phyloP scores from a whole-genome alignment of 1,140 invertebrate genomes.

The Bombus haemorrhoidalis region DNA sequence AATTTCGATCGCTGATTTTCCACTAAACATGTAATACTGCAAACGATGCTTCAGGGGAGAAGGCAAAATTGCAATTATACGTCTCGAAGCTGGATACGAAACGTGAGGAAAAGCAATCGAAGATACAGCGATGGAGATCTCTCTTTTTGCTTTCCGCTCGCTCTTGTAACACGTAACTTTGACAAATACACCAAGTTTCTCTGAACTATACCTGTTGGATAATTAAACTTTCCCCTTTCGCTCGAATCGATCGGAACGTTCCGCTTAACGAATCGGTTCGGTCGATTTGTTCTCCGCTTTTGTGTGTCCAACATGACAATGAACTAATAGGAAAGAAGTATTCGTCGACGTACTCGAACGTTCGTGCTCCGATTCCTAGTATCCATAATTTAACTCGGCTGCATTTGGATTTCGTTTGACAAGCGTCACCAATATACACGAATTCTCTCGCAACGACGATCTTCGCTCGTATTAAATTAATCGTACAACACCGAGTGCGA shows the following conservation, averaged over 20 bases:
- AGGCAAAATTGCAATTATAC: conserved; percentile 9
- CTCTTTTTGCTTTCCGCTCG: neutral
- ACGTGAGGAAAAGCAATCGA: neutral
- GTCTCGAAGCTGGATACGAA: neutral
- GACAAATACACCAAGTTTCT: neutral
- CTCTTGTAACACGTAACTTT: neutral
- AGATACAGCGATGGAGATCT: neutral
- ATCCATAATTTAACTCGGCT: conserved; percentile 34
- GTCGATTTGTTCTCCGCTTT: conserved; percentile 11
- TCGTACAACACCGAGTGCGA: too few species aligned
- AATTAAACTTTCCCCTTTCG: conserved; percentile 23
- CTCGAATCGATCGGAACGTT: neutral
- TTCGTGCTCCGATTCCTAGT: conserved; percentile 12
- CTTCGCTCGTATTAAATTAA: neutral
- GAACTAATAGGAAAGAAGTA: conserved; percentile 7
- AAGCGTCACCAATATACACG: neutral
- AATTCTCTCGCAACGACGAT: neutral
- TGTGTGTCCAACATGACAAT: neutral
- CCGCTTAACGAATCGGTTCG: neutral
- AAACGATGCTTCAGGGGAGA: neutral
- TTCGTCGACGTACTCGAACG: conserved; percentile 17
- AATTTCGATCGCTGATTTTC: conserved; percentile 11
- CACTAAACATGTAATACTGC: neutral
- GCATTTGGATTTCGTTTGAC: conserved; percentile 17
- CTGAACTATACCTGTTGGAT: neutral